Conservation (phyloP, 1,140 invertebrate species). For the Cydia splendana region DNA sequence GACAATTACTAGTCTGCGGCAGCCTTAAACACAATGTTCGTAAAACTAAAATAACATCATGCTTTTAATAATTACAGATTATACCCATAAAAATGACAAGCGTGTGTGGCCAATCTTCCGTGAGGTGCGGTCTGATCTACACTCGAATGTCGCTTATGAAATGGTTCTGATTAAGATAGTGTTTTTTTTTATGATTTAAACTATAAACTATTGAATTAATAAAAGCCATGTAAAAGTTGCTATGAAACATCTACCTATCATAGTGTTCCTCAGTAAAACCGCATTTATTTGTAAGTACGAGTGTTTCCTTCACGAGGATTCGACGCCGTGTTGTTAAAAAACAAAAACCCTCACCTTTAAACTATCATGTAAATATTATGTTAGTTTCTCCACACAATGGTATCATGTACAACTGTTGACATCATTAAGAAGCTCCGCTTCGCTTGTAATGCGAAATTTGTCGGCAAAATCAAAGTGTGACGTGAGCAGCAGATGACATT, state of each 20-base stretch:
- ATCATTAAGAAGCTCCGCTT: neutral
- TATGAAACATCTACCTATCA: neutral
- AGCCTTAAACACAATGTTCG: neutral
- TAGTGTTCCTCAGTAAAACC: too few relatives aligned
- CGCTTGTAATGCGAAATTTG: conserved; percentile 36
- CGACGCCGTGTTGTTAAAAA: too few relatives aligned
- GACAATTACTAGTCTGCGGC: neutral
- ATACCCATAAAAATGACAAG: neutral
- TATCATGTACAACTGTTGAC: too few relatives aligned
- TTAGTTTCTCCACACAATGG: too few relatives aligned
- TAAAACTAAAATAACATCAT: neutral
- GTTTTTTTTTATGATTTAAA: neutral
- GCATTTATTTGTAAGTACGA: neutral
- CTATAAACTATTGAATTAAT: neutral
- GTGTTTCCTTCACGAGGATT: too few relatives aligned
- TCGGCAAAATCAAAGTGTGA: conserved; percentile 65
- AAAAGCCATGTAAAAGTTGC: neutral
- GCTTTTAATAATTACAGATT: neutral
- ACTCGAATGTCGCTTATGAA: neutral
- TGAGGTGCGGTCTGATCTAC: neutral
- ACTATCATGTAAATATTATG: too few relatives aligned
- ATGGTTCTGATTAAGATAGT: neutral
- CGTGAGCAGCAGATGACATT: conserved; percentile 72
- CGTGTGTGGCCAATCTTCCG: neutral
- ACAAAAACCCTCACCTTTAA: too few relatives aligned